Base-by-base conservation (phyloP, 2,113 vertebrate species). In the Nothobranchius kuhntae region DNA sequence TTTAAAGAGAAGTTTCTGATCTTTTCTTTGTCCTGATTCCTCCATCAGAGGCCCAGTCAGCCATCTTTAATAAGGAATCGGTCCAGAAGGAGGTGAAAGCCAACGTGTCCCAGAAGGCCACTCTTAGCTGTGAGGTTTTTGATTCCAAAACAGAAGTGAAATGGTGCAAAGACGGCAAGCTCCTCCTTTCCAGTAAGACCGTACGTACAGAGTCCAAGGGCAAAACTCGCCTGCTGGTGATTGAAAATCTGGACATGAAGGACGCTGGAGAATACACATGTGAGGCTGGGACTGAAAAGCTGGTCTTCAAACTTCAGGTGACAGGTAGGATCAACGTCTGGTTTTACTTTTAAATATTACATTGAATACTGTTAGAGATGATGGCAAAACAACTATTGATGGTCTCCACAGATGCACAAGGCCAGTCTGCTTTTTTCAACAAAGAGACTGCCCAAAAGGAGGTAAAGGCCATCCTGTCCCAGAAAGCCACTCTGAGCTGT, bases 81-180 rank as follows among this genome's bases (percentile, higher is more conserved):
- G 73, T 93, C 1, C 92, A 93, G 82, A 92, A 81, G 0, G 92
- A 95, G 36, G 77, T 95, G 14, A 93, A 83, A 0, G 88, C 77
- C 0, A 60, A 51, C 35, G 30, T 87, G 21, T 87, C 84, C 3
- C 80, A 92, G 82, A 92, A 75, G 0, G 83, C 91, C 44, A 84
- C 54, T 5, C 71, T 95, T 13, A 83, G 77, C 82, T 95, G 94
- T 1, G 93, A 95, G 15, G 90, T 95, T 1, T 77, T 89, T 17
- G 81, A 95, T 63, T 61, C 80, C 3, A 58, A 89, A 21, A 94
- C 89, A 0, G 88, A 93, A 30, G 93, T 96, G 67, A 94, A 90
- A 24, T 96, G 95, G 95, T 94, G 83, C 88, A 96, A 94, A 65
- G 93, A 94, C 0, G 93, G 94, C 7, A 95, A 77, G 36, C 70